These are phyloP conservation scores for Embiotoca jacksoni DNA, from an alignment of 2,113 vertebrate genomes.

Conservation along the genomic window DNA sequence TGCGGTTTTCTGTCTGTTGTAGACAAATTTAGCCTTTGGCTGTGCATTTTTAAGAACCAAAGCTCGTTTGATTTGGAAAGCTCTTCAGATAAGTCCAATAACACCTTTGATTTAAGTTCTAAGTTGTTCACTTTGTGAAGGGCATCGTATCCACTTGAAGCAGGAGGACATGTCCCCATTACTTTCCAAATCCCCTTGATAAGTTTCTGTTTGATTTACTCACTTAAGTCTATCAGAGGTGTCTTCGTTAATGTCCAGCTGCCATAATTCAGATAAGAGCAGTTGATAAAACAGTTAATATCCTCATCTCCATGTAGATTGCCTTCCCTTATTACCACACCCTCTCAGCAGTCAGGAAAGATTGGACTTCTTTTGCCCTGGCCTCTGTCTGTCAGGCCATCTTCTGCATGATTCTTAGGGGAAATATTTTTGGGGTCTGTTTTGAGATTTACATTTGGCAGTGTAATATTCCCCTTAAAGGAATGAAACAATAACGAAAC, in stretches of 20 bases:
- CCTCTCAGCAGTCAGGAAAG: not conserved
- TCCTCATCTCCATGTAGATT: not conserved
- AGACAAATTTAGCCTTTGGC: constrained; percentile 21
- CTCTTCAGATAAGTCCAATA: constrained; percentile 31
- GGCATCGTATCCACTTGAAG: not conserved
- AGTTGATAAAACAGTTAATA: not conserved
- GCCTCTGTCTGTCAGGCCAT: constrained; percentile 12
- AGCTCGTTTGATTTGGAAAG: constrained; percentile 35
- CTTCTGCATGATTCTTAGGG: not conserved
- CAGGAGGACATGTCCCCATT: not conserved
- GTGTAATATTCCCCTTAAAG: no score
- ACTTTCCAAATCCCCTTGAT: no score
- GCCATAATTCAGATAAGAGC: not conserved
- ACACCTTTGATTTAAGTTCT: constrained; percentile 18
- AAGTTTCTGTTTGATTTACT: constrained; percentile 4
- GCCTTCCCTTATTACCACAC: not conserved
- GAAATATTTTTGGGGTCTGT: not conserved
- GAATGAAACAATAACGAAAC: no score
- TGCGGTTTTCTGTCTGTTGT: constrained; percentile 20
- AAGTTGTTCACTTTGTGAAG: not conserved
- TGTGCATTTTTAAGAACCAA: not conserved
- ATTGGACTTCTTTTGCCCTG: not conserved
- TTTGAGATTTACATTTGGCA: not conserved
- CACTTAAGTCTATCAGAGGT: not conserved
- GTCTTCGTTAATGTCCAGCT: not conserved